Base-by-base conservation (phyloP, 2,888 invertebrate species). In the Marronus borbonicus region DNA sequence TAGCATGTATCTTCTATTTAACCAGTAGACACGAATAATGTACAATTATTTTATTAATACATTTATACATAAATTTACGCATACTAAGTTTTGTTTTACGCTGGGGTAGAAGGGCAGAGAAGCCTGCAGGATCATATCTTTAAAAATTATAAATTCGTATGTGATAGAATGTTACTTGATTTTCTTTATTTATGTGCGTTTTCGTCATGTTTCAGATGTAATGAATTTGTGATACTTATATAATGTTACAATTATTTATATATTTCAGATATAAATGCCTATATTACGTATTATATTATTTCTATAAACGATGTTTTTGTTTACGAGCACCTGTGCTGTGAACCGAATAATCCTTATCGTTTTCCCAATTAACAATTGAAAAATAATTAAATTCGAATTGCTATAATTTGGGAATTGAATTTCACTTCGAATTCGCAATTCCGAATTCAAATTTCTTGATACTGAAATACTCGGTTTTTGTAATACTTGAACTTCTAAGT, bases 291-390 rank as follows among this genome's bases (percentile, higher is more conserved):
- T 55, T 55, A 55, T 55, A 55, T 55, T 55, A 55, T 55, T 55
- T 55, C 55, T 17, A 55, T 55, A 17, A 44, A 12, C 12, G 8
- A 8, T 44, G 8, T 44, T 44, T 44, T 36, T 44, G 44, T 44
- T n/a, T n/a, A 55, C 55, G 39, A 79, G 68, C 65, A 79, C 39
- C 60, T 12, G 12, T 5, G 31, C 31, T 36, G 31, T 36, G 31
- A 36, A 36, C 31, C 12, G 44, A 44, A 44, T 44, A 8, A 44
- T 44, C 44, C 8, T 44, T 44, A 12, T 44, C 24, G 24, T 24
- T 24, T 24, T 24, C 12, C 44, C 8, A 44, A 44, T 36, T 36
- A 5, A 36, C 31, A 24, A 24, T 24, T 24, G 1, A 2, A 24
- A 24, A 24, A 24, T 24, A 24, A 2, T 24, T 2, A 24, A 24